phyloP scores from a whole-genome alignment of 1,140 invertebrate genomes.

The Zophobas atratus region DNA sequence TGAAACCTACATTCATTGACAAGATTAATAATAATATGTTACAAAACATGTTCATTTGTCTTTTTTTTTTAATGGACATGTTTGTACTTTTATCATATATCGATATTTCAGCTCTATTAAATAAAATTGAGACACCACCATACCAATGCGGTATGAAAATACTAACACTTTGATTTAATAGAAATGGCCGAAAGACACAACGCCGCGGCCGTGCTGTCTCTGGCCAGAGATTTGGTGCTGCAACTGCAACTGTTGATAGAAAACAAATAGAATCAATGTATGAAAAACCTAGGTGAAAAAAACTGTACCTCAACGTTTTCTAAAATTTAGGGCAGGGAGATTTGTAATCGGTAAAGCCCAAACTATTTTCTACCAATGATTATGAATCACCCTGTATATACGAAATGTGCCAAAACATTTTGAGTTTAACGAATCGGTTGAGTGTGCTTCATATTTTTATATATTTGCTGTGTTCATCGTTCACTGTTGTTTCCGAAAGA shows the following conservation, averaged over 20 bases:
- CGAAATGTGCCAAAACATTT: slow-evolving; percentile 28
- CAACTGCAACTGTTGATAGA: slow-evolving; percentile 93
- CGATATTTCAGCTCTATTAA: no score
- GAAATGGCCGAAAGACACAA: slow-evolving; percentile 97
- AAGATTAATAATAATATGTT: no score
- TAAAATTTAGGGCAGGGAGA: background rate
- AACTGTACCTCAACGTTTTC: slow-evolving; percentile 28
- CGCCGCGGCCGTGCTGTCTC: slow-evolving; percentile 83
- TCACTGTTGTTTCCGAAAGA: background rate
- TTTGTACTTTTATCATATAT: no score
- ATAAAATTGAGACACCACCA: background rate
- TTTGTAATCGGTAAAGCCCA: background rate
- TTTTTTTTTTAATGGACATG: no score
- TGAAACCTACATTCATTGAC: no score
- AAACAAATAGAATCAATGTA: slow-evolving; percentile 78
- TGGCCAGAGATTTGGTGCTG: slow-evolving; percentile 87
- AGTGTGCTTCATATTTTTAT: slow-evolving; percentile 42
- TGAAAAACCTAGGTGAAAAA: slow-evolving; percentile 21
- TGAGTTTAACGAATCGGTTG: slow-evolving; percentile 26
- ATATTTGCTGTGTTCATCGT: slow-evolving; percentile 3
- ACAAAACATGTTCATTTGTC: slow-evolving; percentile 35
- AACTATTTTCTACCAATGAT: background rate
- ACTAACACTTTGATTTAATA: slow-evolving; percentile 69
- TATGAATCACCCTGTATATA: slow-evolving; percentile 3
- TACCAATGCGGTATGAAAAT: slow-evolving; percentile 12